These are phyloP conservation scores for Leptopilina syphax DNA, from an alignment of 2,888 invertebrate species.

Conservation along the genomic window DNA sequence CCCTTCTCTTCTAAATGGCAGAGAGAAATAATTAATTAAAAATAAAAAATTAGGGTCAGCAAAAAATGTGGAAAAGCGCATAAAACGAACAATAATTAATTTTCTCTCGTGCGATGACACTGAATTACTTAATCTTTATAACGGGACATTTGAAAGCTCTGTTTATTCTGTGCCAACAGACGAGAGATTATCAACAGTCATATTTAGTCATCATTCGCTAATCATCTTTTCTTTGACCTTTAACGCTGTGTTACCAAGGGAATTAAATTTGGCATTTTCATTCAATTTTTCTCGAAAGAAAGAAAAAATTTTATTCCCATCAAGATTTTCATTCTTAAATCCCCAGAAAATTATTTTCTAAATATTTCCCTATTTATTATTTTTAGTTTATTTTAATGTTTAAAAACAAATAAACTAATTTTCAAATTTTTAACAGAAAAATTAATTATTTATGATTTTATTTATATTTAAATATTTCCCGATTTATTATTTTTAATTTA, in stretches of 20 bases:
- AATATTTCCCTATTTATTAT: no score
- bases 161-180: not conserved
- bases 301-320: not conserved
- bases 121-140: slow-evolving; percentile 12
- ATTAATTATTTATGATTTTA: no score
- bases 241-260: not conserved
- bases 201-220: not conserved
- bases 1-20: no score
- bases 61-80: slow-evolving; percentile 9
- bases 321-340: not conserved
- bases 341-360: no score
- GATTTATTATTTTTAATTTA: no score
- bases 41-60: not conserved
- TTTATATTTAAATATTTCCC: no score
- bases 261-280: not conserved
- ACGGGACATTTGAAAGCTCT: slow-evolving; percentile 12
- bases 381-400: no score
- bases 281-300: not conserved
- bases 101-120: slow-evolving; percentile 20
- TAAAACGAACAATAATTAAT: not conserved
- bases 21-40: not conserved
- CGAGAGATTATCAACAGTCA: not conserved
- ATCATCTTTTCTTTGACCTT: slow-evolving; percentile 7
- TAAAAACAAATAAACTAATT: no score
- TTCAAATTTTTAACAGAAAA: no score